These are phyloP conservation scores for Coregonus suidteri DNA, from an alignment of 2,797 vertebrate genomes.

Conservation along the genomic window DNA sequence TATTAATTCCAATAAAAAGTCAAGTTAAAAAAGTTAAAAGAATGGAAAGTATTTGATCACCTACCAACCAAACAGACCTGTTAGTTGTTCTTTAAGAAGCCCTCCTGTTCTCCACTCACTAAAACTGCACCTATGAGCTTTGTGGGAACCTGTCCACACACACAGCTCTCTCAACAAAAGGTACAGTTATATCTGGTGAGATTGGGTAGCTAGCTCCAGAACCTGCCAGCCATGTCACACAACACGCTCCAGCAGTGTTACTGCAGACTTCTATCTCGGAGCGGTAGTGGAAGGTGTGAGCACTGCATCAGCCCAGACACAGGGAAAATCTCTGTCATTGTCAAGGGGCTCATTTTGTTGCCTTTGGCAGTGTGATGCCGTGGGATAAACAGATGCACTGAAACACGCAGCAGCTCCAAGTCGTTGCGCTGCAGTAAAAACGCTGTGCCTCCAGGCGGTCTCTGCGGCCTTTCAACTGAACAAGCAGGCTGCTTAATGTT, in stretches of 20 bases:
- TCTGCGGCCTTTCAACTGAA: not conserved
- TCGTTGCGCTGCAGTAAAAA: conserved; percentile 39
- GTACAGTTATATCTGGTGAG: not conserved
- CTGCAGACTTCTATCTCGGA: conserved; percentile 38
- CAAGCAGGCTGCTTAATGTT: not conserved
- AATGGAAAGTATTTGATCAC: not conserved
- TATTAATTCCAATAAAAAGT: not conserved
- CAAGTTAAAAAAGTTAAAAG: not conserved
- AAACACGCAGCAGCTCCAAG: conserved; percentile 63
- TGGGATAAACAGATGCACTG: conserved; percentile 67
- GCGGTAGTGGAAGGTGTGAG: not conserved
- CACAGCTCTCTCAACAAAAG: no score
- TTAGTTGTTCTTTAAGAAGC: no score
- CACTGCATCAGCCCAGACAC: conserved; percentile 48
- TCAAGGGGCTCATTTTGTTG: conserved; percentile 59
- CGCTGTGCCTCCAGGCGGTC: conserved; percentile 30
- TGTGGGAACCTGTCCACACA: no score
- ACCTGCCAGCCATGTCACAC: conserved; percentile 35
- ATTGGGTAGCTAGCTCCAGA: conserved; percentile 17
- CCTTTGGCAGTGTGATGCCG: conserved; percentile 66
- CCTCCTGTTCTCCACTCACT: no score
- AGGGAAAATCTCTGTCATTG: conserved; percentile 65
- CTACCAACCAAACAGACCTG: no score
- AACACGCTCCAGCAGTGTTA: conserved; percentile 33
- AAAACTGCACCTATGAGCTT: not conserved